Base-by-base conservation (phyloP, 2,113 vertebrate genomes). In the Pagrus major region DNA sequence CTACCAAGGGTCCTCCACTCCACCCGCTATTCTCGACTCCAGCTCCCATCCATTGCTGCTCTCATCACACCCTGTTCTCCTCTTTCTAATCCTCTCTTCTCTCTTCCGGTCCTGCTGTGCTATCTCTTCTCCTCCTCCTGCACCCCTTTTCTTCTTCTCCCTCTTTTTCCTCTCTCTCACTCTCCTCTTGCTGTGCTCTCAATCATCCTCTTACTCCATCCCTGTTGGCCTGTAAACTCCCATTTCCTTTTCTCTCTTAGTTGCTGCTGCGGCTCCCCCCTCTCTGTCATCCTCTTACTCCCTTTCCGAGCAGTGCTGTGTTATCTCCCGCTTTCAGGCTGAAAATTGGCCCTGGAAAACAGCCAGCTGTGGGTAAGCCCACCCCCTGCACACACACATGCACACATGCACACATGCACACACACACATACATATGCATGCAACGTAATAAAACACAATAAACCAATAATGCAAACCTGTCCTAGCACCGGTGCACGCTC, bases 271-370 rank as follows among this genome's bases (percentile, higher is more conserved):
- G 3, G n/a, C 58, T 27, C 31, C 46, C 69, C n/a, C n/a, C 72
- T 64, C 76, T 63, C 66, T 10, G 37, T 80, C 85, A 74, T 81
- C 78, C 78, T 77, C 83, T 73, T 56, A 78, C 39, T 81, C 27
- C 55, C 72, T 52, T 81, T 86, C 79, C 31, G 31, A 85, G 80
- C 78, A 77, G 61, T 0, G 72, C 78, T 6, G 27, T 10, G 84
- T 86, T 92, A 91, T 92, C 88, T 89, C 76, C 52, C 0, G 7
- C 80, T 84, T 85, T 82, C 88, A 91, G 89, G 80, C 83, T 74
- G 55, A 68, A 85, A 79, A 78, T 63, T 80, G 80, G 23, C 78
- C 76, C 76, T 82, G 78, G 86, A 78, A 72, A 84, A 55, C 49
- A 56, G 73, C 73, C 81, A 81, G 68, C 31, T 54, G 63, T 49